A percentile compares a stretch with the other conserved stretches of the same genome.
Conservation (phyloP, 64 coral and sea anemone genomes). For the Astreopora myriophthalma region DNA sequence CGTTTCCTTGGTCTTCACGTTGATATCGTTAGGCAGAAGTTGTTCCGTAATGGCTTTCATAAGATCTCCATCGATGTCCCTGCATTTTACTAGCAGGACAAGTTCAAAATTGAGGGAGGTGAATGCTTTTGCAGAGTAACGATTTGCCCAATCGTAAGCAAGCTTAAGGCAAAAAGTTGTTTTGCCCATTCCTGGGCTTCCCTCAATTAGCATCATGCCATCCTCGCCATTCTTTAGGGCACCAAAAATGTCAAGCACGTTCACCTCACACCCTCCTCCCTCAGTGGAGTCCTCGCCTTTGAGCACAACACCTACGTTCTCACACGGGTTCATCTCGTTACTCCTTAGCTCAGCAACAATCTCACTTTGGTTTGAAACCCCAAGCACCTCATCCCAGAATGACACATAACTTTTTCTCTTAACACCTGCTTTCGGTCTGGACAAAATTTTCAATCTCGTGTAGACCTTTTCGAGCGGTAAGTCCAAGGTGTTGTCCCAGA, state of each 20-base stretch:
- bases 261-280: no score
- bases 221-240: not conserved
- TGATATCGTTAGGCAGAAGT: not conserved
- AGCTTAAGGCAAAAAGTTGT: constrained; percentile 44
- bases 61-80: constrained; percentile 14
- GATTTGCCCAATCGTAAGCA: constrained; percentile 16
- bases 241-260: not conserved
- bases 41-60: constrained; percentile 23
- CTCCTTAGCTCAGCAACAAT: no score
- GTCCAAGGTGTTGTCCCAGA: not conserved
- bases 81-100: constrained; percentile 13
- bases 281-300: no score
- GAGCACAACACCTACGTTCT: no score
- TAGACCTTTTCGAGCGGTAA: not conserved
- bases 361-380: no score
- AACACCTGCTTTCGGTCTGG: not conserved
- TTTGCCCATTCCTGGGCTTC: constrained; percentile 26
- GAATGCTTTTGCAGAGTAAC: not conserved
- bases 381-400: no score
- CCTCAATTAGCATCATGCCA: not conserved
- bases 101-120: not conserved
- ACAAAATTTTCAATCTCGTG: not conserved
- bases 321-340: no score
- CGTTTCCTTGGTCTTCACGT: not conserved
- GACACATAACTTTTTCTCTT: not conserved